Percentiles rank a stretch among this genome's conserved stretches.
Evolutionary conservation across 2,113 vertebrate species (phyloP).

Genomic region (Ondatra zibethicus): DNA sequence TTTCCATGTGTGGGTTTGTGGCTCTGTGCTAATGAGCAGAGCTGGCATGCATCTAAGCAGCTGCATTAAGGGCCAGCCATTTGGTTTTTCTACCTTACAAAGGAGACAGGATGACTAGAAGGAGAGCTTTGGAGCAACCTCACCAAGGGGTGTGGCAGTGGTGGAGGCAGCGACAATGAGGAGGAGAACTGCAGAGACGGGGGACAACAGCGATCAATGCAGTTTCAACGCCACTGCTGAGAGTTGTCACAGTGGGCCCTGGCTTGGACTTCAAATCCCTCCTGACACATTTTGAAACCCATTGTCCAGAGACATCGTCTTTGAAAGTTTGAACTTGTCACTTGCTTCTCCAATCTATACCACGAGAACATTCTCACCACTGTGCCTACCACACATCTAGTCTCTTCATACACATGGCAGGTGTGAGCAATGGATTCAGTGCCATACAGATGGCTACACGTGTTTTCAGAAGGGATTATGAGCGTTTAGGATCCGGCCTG

Average conservation of each 20-base stretch:
- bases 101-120: conserved; percentile 73
- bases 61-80: conserved; percentile 64
- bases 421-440: background rate
- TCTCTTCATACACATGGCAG: background rate
- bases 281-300: conserved; percentile 64
- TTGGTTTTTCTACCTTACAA: conserved; percentile 79
- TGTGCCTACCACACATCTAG: background rate
- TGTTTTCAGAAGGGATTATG: conserved; percentile 52
- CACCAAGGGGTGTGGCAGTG: background rate
- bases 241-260: conserved; percentile 56
- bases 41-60: conserved; percentile 57
- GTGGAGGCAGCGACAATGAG: background rate
- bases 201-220: background rate
- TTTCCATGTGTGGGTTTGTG: conserved; percentile 62
- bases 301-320: conserved; percentile 8
- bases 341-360: background rate
- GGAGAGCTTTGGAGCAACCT: conserved; percentile 71
- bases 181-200: background rate
- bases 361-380: background rate
- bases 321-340: conserved; percentile 14
- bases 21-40: conserved; percentile 59
- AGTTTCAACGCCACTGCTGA: background rate
- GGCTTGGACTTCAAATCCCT: conserved; percentile 51
- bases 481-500: background rate
- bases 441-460: background rate